phyloP scores from a whole-genome alignment of 1,140 invertebrate genomes.

The Muscidifurax raptorellus region DNA sequence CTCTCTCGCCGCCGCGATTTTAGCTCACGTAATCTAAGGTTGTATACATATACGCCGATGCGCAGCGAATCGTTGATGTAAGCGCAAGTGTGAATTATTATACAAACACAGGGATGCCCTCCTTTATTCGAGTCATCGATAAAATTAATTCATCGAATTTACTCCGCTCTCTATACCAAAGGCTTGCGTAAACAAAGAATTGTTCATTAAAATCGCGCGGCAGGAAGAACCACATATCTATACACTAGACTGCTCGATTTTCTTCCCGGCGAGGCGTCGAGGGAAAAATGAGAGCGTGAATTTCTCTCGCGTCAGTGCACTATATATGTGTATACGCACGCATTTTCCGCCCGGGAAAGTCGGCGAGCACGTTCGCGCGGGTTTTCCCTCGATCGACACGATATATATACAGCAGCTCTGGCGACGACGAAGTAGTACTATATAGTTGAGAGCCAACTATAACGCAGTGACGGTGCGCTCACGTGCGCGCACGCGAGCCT shows the following conservation, averaged over 20 bases:
- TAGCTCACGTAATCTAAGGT: no score
- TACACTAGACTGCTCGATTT: background rate
- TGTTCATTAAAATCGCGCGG: background rate
- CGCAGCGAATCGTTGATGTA: no score
- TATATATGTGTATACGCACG: background rate
- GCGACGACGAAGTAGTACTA: background rate
- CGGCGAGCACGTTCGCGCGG: background rate
- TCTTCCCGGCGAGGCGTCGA: background rate
- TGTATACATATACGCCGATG: no score
- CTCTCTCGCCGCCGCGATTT: background rate
- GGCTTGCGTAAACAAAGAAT: background rate
- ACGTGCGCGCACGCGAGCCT: background rate
- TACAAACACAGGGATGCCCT: background rate
- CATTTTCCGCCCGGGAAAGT: conserved; percentile 25
- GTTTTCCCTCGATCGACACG: background rate
- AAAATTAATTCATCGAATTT: no score
- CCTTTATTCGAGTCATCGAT: background rate
- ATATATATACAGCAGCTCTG: no score
- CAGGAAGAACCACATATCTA: no score
- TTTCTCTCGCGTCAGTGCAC: background rate
- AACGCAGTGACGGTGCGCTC: background rate
- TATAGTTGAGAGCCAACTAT: background rate
- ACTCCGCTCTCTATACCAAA: no score
- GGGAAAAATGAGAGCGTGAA: conserved; percentile 19
- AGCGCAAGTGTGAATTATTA: no score